Conservation (phyloP, 2,113 vertebrate species). For the Ramphastos sulfuratus region DNA sequence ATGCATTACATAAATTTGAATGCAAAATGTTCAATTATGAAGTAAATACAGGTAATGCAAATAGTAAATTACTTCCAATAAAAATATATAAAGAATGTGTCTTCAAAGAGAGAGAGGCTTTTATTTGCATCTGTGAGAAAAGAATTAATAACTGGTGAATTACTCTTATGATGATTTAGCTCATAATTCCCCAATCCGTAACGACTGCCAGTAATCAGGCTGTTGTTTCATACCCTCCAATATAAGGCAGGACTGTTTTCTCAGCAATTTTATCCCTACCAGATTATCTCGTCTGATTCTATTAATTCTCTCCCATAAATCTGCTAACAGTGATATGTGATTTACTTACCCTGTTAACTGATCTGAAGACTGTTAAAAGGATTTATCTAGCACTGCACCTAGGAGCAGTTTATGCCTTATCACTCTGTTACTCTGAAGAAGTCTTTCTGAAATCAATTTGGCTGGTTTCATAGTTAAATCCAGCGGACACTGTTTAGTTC, state of each 20-base stretch:
- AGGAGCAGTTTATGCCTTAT: slow-evolving; percentile 65
- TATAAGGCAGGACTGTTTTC: slow-evolving; percentile 74
- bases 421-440: slow-evolving; percentile 55
- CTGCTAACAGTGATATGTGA: slow-evolving; percentile 81
- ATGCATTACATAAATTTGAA: slow-evolving; percentile 86
- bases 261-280: slow-evolving; percentile 80
- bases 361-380: slow-evolving; percentile 80
- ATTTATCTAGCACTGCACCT: slow-evolving; percentile 76
- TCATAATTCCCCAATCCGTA: slow-evolving; percentile 77
- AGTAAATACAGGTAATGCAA: slow-evolving; percentile 85
- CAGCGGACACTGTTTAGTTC: slow-evolving; percentile 61
- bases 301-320: slow-evolving; percentile 85
- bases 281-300: slow-evolving; percentile 84
- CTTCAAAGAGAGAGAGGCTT: slow-evolving; percentile 78
- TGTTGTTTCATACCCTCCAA: slow-evolving; percentile 69
- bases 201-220: slow-evolving; percentile 74
- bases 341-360: slow-evolving; percentile 81
- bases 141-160: slow-evolving; percentile 82
- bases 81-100: slow-evolving; percentile 79
- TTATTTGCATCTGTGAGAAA: slow-evolving; percentile 77
- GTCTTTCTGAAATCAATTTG: slow-evolving; percentile 70
- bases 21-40: slow-evolving; percentile 85
- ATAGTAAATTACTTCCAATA: slow-evolving; percentile 83
- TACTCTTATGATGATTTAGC: slow-evolving; percentile 76
- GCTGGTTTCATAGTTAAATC: slow-evolving; percentile 64